Evolutionary conservation across 2,113 vertebrate genomes (phyloP).

Genomic region (Proteles cristata): DNA sequence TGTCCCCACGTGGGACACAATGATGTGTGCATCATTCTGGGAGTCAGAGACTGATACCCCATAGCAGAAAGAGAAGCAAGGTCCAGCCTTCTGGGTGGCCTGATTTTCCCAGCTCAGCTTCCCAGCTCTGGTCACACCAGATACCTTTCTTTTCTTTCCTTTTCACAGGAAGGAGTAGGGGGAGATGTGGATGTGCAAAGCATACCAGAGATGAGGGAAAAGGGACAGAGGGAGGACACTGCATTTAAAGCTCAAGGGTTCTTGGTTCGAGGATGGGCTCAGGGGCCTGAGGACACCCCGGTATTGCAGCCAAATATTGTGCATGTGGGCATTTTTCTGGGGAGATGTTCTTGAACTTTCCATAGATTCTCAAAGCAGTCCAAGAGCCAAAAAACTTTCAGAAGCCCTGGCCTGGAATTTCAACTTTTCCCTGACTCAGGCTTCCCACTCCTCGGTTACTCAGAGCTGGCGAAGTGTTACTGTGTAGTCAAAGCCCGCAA

Average conservation of each 20-base stretch:
- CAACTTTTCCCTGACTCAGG: slow-evolving; percentile 30
- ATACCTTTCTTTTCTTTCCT: background rate
- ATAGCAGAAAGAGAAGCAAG: background rate
- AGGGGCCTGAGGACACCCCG: background rate
- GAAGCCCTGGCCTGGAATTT: background rate
- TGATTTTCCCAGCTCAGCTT: background rate
- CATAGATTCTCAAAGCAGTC: background rate
- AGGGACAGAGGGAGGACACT: accelerated
- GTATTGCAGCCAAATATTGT: background rate
- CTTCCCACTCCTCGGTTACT: background rate
- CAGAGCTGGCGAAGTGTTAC: background rate
- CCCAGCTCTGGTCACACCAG: background rate
- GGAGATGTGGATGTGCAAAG: background rate
- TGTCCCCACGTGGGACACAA: too few species aligned
- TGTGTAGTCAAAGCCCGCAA: background rate
- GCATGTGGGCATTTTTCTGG: background rate
- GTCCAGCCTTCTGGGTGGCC: background rate
- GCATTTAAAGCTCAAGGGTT: background rate
- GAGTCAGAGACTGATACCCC: background rate
- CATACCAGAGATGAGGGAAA: background rate
- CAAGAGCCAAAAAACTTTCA: background rate
- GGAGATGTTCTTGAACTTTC: background rate
- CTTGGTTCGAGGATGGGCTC: background rate
- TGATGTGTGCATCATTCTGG: background rate
- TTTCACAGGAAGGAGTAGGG: background rate